phyloP scores from a whole-genome alignment of 2,888 invertebrate genomes.

The Noctua janthe region DNA sequence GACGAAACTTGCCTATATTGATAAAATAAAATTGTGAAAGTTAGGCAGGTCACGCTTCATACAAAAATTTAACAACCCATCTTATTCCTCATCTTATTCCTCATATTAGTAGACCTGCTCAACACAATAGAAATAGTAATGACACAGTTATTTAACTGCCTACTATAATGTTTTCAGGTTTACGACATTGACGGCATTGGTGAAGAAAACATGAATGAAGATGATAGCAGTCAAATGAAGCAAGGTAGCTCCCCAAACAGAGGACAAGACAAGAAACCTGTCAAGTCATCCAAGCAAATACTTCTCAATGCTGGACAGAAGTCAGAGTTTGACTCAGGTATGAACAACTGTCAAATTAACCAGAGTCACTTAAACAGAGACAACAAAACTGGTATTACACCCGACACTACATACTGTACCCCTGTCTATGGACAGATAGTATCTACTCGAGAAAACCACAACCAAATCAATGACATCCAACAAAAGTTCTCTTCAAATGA shows the following conservation, averaged over 20 bases:
- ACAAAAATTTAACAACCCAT: no score
- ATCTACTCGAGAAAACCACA: constrained; percentile 87
- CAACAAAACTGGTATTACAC: constrained; percentile 75
- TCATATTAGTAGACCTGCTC: neutral
- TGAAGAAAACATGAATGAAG: constrained; percentile 82
- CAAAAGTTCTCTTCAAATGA: constrained; percentile 84
- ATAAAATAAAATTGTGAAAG: no score
- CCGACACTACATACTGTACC: constrained; percentile 87
- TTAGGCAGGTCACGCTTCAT: no score
- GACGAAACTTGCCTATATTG: no score
- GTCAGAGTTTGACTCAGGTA: constrained; percentile 88
- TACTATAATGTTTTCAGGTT: constrained; percentile 74
- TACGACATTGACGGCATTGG: constrained; percentile 88
- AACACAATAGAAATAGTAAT: no score
- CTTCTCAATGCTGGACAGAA: constrained; percentile 88
- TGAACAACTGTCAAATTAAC: constrained; percentile 87
- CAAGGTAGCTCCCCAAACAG: constrained; percentile 74
- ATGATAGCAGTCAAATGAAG: constrained; percentile 73
- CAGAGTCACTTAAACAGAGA: constrained; percentile 77
- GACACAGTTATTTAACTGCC: neutral
- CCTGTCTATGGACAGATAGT: constrained; percentile 88
- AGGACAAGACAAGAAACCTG: constrained; percentile 76
- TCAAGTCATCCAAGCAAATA: constrained; percentile 88
- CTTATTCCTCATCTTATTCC: no score
- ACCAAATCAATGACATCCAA: constrained; percentile 88